Base-by-base conservation (phyloP, 64 coral and sea anemone genomes). In the Cladopsammia gracilis region DNA sequence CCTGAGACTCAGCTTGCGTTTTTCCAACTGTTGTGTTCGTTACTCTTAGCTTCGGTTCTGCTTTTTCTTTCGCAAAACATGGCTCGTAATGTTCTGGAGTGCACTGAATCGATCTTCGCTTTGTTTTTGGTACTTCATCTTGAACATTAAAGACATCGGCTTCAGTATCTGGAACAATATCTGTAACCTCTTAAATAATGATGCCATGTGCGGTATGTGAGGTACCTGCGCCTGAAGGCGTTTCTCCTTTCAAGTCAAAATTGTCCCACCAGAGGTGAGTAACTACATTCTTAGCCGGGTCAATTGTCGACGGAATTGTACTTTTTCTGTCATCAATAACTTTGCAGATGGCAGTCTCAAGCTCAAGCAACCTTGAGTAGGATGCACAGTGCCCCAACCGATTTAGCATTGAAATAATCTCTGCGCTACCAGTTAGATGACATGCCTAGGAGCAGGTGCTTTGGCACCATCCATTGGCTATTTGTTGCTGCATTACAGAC, bases 21-120 rank as follows among this genome's bases (percentile, higher is more conserved):
- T 54, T 73, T 3, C 9, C 48, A 10, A 73, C 66, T 25, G 66
- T 58, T 45, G 50, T 45, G 8, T 62, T 62, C 9, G 1, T 5
- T 4, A 19, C 18, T 45, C 11, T 62, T 62, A 62, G 10, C 10
- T 19, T 0, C 11, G 85, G 85, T 4, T 88, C 85, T 3, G 46
- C 85, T 20, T 88, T 88, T 18, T 88, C 51, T 69, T 88, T 71
- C 4, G 70, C 51, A 88, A 51, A 73, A 49, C 67, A 88, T 6
- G 67, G 85, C 22, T 88, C 85, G 24, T 51, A 25, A 14, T 70
- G 13, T 73, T 88, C 42, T 11, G 85, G 4, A 88, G 57, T 60
- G 57, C 22, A 69, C 5, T 71, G 46, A 5, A 25, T 49, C 4
- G 85, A 70, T 53, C 67, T 19, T 5, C 15, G 15, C 47, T 88